Evolutionary conservation across 1,140 invertebrate species (phyloP), one percentile per base, ranked within the genome.

Genomic region (Bombus superbus): DNA sequence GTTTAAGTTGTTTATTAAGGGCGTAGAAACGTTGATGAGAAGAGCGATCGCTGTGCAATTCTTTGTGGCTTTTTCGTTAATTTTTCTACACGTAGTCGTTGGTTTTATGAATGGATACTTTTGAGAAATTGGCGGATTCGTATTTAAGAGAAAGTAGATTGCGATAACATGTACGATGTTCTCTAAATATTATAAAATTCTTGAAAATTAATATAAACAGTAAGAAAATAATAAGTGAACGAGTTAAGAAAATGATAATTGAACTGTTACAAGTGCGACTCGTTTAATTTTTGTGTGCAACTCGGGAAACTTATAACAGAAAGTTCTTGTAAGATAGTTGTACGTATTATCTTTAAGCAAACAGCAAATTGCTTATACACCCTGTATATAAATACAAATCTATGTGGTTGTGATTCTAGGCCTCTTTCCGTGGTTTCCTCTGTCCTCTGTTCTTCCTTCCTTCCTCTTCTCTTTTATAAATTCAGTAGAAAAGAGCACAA

Each of bases 381-480:
- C n/a, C 62, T 38, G 44, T 82, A 59, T 69, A 82, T n/a, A 22
- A 75, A 59, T 35, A 44, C 5, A 35, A 44, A 75, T 81, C 13
- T 75, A 25, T 15, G 40, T 62, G 3, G 72, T 13, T 44, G 2
- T 32, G 32, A 57, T 72, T 72, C 11, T 35, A 72, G 6, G 25
- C 25, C 3, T 57, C 38, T 82, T 64, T 53, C 22, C 64, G 72
- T 8, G 69, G 40, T 83, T 83, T 59, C 71, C 76, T 84, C 47
- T 62, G 13, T 40, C n/a, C 66, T 40, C 38, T 35, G 6, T 72
- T 76, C 79, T 62, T 82, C 64, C 85, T 76, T 86, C 72, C 80
- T 82, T 86, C 59, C 72, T 75, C 62, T 82, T 38, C 53, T 38
- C 47, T 44, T 53, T n/a, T 4, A 68, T 68, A 53, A 38, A 62